Base-by-base conservation (phyloP, 2,113 vertebrate species). In the Probosciger aterrimus region DNA sequence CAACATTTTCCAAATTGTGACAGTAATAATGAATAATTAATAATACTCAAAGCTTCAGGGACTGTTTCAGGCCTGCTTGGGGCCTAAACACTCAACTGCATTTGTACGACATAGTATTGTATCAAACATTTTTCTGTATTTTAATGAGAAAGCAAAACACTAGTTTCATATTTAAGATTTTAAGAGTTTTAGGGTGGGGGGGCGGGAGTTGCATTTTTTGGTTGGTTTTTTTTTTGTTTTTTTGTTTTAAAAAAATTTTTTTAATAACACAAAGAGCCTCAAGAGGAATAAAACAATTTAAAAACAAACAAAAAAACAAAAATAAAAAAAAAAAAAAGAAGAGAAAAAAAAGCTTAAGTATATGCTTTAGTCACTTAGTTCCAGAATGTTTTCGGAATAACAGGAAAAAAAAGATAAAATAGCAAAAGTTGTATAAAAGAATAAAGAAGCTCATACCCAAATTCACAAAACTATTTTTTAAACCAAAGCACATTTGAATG, bases 401-500 rank as follows among this genome's bases (percentile, higher is more conserved):
- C 98, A 98, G 98, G 98, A 98, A 97, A 96, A 91, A 96, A 94
- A 96, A 97, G 94, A 91, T 94, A 97, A 98, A 98, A 97, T 98
- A 98, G 98, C 98, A 98, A 98, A 95, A 98, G 97, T 98, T 98
- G 98, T 98, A 98, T 98, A 98, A 95, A 97, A 96, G 88, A 98
- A 97, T 97, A 97, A 98, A 98, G 97, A 98, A 99, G 99, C 99
- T 99, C 99, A 99, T 98, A 99, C 98, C 99, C 99, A 99, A 99
- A 99, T 99, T 98, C 99, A 99, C 98, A 98, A 99, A 98, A 98
- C 98, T 99, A 99, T 99, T 99, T 99, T 99, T 99, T 99, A 99
- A 99, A 99, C 99, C 99, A 99, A 99, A 99, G 99, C 99, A 99
- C 99, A 99, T 99, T 99, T 99, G 98, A 99, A 99, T 98, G 98